phyloP scores from a whole-genome alignment of 2,113 vertebrate genomes.

The Chauna torquata region DNA sequence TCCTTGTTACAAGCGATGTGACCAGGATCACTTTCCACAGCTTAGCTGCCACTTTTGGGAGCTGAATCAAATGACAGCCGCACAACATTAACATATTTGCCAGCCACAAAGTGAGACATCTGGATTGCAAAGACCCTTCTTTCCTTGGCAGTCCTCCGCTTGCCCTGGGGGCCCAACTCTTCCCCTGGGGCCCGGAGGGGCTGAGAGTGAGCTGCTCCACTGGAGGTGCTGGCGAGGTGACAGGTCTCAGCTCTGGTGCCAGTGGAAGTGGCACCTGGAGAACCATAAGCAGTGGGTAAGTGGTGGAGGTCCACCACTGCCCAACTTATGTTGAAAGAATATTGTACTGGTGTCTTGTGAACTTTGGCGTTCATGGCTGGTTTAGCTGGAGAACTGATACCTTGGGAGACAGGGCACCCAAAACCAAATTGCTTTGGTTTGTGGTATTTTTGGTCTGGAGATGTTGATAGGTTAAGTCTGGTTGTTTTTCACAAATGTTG shows the following conservation, averaged over 20 bases:
- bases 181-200: not conserved
- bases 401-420: rapidly evolving
- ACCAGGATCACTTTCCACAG: not conserved
- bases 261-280: not conserved
- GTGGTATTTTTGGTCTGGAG: not conserved
- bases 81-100: not conserved
- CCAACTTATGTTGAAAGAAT: not conserved
- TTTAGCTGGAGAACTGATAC: not conserved
- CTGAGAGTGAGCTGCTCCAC: rapidly evolving
- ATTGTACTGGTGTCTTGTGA: not conserved
- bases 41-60: not conserved
- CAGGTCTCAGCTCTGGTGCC: not conserved
- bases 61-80: not conserved
- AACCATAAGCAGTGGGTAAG: not conserved
- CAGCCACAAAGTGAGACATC: not conserved
- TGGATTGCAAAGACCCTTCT: not conserved
- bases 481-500: not conserved
- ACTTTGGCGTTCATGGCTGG: not conserved
- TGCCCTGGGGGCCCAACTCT: not conserved
- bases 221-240: not conserved
- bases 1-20: not conserved
- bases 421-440: not conserved
- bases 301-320: rapidly evolving
- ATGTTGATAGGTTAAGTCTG: not conserved
- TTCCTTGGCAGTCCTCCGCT: not conserved